phyloP scores from a whole-genome alignment of 2,888 invertebrate genomes.

The Papilio protenor region DNA sequence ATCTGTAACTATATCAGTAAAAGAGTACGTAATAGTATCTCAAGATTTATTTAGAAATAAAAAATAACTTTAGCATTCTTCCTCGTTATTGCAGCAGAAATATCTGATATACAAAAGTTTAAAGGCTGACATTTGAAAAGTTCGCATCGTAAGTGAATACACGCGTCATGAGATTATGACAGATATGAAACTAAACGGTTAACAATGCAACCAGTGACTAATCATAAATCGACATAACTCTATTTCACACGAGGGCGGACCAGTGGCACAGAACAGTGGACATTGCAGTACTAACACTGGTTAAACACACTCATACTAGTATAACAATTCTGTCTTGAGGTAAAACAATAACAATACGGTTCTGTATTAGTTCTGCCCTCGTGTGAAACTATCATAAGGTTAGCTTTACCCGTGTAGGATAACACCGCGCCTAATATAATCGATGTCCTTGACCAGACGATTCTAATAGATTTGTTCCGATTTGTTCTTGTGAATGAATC shows the following conservation, averaged over 20 bases:
- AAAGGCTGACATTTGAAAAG: slow-evolving; percentile 40
- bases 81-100: slow-evolving; percentile 12
- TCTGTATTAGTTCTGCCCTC: background rate
- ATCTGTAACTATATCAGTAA: no score
- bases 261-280: background rate
- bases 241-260: background rate
- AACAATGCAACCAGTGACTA: slow-evolving; percentile 28
- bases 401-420: slow-evolving; percentile 25
- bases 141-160: slow-evolving; percentile 33
- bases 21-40: no score
- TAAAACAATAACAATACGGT: background rate
- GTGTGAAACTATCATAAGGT: background rate
- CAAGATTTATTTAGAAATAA: background rate
- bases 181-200: slow-evolving; percentile 27
- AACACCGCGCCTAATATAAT: slow-evolving; percentile 21
- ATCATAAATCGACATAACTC: slow-evolving; percentile 7
- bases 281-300: background rate
- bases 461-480: slow-evolving; percentile 10
- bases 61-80: background rate
- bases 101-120: slow-evolving; percentile 34
- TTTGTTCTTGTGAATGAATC: slow-evolving; percentile 16
- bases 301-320: background rate
- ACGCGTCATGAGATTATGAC: slow-evolving; percentile 33
- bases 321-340: background rate
- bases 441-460: slow-evolving; percentile 12